Evolutionary conservation across 1,140 invertebrate genomes (phyloP).

Genomic region (Grapholita molesta): DNA sequence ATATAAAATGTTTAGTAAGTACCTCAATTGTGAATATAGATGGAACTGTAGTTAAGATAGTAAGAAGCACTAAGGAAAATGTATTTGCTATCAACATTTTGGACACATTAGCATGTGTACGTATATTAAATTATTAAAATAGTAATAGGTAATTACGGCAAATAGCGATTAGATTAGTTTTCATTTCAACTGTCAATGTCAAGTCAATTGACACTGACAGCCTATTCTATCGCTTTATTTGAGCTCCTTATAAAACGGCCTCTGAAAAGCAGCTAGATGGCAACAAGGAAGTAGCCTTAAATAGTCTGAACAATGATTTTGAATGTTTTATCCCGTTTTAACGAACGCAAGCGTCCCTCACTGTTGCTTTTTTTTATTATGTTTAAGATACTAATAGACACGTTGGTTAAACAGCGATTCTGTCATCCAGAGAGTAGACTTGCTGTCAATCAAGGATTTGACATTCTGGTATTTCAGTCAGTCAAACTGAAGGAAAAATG

Average conservation of each 20-base stretch:
- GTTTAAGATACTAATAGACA: background rate
- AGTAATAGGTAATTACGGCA: background rate
- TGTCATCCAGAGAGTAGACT: background rate
- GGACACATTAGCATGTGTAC: background rate
- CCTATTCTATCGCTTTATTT: background rate
- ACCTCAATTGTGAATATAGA: conserved; percentile 16
- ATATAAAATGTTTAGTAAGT: background rate
- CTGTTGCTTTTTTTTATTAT: background rate
- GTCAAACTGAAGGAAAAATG: conserved; percentile 5
- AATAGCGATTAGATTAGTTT: background rate
- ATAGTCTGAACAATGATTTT: background rate
- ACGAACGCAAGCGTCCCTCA: background rate
- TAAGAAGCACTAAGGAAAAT: background rate
- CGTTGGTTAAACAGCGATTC: background rate
- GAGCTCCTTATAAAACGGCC: background rate
- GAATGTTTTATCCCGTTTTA: background rate
- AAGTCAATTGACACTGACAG: background rate
- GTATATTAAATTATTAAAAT: background rate
- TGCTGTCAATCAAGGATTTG: background rate
- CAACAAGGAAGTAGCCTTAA: background rate
- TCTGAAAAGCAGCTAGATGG: background rate
- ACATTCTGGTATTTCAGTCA: background rate
- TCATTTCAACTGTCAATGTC: background rate
- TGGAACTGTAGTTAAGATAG: background rate
- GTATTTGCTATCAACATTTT: background rate